Base-by-base conservation (phyloP, 2,113 vertebrate genomes). In the Cynoglossus semilaevis region DNA sequence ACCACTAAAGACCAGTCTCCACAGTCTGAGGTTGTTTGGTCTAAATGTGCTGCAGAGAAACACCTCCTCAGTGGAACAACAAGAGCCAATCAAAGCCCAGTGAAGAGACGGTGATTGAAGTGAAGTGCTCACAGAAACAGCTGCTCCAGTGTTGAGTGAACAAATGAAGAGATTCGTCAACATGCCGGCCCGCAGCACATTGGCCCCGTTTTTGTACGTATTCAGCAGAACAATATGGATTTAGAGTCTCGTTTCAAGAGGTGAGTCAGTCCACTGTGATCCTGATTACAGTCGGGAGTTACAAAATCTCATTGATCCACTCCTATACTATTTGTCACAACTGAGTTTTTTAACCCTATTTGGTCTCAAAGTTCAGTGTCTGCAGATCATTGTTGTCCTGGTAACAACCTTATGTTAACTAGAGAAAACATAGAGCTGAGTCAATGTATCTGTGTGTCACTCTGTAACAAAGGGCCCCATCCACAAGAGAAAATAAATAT, bases 331-430 rank as follows among this genome's bases (percentile, higher is more conserved):
- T 29, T 29, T 29, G 22, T 29, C 37, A 15, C 38, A 18, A 48
- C 14, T 68, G 46, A 34, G 36, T 66, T 40, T 71, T 71, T 34
- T 66, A n/a, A 65, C 41, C 22, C 38, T 41, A 71, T 81, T 85
- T 81, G 67, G 67, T 85, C 53, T 87, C 87, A 90, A 90, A 91
- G 88, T 87, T 81, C 88, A 87, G 19, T 55, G 82, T 63, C 58
- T 65, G 59, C 66, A 64, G 75, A 52, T 37, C 47, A 8, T 15
- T 18, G 85, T 84, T 75, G 77, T 58, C 69, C 4, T 66, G 72
- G 76, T 48, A 67, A 83, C 81, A 54, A 72, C 57, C 53, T 1
- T 9, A 63, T 35, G 34, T 45, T 16, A 36, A 34, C 14, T 36
- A 55, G 47, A 36, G 50, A 41, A 38, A 68, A 16, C 15, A 49